Evolutionary conservation across 2,888 invertebrate species (phyloP).

Genomic region (Branchellion lobata): DNA sequence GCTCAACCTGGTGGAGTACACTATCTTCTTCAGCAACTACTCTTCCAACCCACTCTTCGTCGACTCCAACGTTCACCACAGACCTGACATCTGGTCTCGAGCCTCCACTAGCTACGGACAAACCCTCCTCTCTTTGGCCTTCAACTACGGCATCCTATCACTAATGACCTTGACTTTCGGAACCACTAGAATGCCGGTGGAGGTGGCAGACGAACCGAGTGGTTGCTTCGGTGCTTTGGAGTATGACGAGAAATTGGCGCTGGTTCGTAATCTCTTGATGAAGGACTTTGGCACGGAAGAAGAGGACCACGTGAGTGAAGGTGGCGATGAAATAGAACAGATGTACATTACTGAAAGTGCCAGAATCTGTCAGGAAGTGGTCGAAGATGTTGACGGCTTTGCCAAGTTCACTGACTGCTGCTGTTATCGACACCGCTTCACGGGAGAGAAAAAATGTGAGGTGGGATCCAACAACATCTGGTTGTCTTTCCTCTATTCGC

Average conservation of each 20-base stretch:
- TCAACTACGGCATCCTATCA: constrained; percentile 60
- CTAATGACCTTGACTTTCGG: constrained; percentile 59
- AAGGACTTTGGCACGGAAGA: constrained; percentile 48
- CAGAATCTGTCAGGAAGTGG: constrained; percentile 56
- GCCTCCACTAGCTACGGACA: constrained; percentile 58
- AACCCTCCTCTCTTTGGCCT: constrained; percentile 59
- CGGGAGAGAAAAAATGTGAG: constrained; percentile 53
- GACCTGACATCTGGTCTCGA: constrained; percentile 51
- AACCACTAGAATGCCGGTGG: constrained; percentile 53
- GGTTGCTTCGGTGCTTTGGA: constrained; percentile 56
- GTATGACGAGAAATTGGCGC: constrained; percentile 47
- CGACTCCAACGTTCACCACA: constrained; percentile 39
- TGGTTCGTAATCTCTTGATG: constrained; percentile 49
- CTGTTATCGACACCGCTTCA: constrained; percentile 51
- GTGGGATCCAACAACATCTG: constrained; percentile 56
- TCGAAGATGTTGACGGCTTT: constrained; percentile 52
- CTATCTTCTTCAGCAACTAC: constrained; percentile 49
- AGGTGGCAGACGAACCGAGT: constrained; percentile 54
- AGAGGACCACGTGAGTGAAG: background rate
- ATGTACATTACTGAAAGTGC: constrained; percentile 5
- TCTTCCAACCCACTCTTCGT: constrained; percentile 48
- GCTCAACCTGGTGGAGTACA: constrained; percentile 51
- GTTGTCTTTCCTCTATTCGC: constrained; percentile 58
- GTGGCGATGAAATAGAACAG: background rate
- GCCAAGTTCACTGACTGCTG: constrained; percentile 57